phyloP scores from a whole-genome alignment of 2,797 vertebrate species.

The Fistularia tabacaria region DNA sequence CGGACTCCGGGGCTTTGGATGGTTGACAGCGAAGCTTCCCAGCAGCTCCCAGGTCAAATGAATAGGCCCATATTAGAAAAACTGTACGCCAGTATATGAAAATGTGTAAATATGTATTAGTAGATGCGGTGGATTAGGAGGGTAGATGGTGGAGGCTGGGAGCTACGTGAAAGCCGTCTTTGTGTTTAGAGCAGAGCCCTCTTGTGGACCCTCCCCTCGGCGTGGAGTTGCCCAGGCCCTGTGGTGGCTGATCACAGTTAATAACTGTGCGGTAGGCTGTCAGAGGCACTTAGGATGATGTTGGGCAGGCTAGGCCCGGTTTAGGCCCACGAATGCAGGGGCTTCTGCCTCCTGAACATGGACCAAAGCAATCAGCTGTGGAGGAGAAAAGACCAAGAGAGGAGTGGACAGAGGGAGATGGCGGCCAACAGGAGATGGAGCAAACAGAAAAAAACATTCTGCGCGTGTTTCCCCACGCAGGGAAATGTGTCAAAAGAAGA shows the following conservation, averaged over 20 bases:
- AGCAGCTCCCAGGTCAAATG: slow-evolving; percentile 26
- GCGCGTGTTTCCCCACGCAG: too few species aligned
- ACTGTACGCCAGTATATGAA: slow-evolving; percentile 41
- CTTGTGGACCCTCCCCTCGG: slow-evolving; percentile 62
- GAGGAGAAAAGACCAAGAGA: slow-evolving; percentile 12
- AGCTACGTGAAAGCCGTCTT: slow-evolving; percentile 72
- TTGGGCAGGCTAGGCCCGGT: slow-evolving; percentile 74
- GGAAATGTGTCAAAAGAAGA: too few species aligned
- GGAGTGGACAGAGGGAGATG: slow-evolving; percentile 9
- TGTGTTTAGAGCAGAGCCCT: slow-evolving; percentile 69
- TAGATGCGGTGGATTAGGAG: slow-evolving; percentile 9
- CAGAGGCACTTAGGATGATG: slow-evolving; percentile 87
- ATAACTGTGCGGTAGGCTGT: slow-evolving; percentile 88
- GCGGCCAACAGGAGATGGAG: slow-evolving; percentile 11
- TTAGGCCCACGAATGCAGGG: slow-evolving; percentile 56
- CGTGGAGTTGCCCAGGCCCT: slow-evolving; percentile 67
- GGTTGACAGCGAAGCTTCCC: slow-evolving; percentile 21
- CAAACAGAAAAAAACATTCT: slow-evolving; percentile 18
- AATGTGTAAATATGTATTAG: slow-evolving; percentile 70
- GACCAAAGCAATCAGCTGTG: slow-evolving; percentile 33
- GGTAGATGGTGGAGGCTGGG: slow-evolving; percentile 15
- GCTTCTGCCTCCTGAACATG: slow-evolving; percentile 62
- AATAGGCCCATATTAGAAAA: slow-evolving; percentile 50
- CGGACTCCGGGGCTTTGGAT: slow-evolving; percentile 14
- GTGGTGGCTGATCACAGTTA: slow-evolving; percentile 86